These are phyloP conservation scores for Cervus canadensis DNA, from an alignment of 2,113 vertebrate species.

Conservation along the genomic window DNA sequence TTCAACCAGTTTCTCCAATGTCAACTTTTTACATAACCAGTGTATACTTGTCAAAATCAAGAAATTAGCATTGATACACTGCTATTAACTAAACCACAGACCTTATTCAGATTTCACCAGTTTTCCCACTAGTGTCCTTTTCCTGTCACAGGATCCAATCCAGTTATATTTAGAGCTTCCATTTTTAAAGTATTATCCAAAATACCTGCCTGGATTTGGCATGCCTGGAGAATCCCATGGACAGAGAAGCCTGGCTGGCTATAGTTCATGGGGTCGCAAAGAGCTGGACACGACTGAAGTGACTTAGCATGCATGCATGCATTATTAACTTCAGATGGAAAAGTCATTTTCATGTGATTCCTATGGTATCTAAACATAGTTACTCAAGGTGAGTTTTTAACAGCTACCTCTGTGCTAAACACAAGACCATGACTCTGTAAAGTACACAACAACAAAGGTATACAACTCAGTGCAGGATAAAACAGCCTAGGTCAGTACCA, in stretches of 20 bases:
- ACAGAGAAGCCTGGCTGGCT: not conserved
- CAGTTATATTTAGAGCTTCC: not conserved
- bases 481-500: not conserved
- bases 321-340: not conserved
- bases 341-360: not conserved
- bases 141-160: not conserved
- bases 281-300: not conserved
- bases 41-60: not conserved
- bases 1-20: not conserved
- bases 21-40: not conserved
- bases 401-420: not conserved
- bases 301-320: not conserved
- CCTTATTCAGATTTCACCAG: not conserved
- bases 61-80: not conserved
- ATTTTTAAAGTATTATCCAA: not conserved
- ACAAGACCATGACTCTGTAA: not conserved
- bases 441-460: not conserved
- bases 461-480: not conserved
- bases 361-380: not conserved
- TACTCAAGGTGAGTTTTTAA: not conserved
- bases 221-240: not conserved
- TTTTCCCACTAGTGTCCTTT: not conserved
- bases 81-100: not conserved
- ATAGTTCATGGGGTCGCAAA: not conserved
- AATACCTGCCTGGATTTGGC: not conserved